Percentiles rank a stretch among this genome's conserved stretches.
Evolutionary conservation across 2,113 vertebrate species (phyloP).

Genomic region (Herpetotheres cachinnans): DNA sequence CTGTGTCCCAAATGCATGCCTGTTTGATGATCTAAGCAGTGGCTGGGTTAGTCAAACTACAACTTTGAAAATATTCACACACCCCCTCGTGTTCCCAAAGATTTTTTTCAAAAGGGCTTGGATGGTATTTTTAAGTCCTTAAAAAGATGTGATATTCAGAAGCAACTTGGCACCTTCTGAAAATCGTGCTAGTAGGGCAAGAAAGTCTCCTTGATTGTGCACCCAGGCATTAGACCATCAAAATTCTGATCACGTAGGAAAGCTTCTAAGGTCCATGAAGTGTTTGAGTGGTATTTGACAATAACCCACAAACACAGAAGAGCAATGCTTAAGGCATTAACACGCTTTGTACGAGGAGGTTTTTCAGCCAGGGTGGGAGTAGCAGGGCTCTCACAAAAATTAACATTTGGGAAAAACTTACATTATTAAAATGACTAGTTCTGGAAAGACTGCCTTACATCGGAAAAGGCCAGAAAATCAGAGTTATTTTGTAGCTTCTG

Average conservation of each 20-base stretch:
- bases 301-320: background rate
- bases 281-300: background rate
- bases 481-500: background rate
- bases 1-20: constrained; percentile 20
- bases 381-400: background rate
- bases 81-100: background rate
- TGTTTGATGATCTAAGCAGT: constrained; percentile 32
- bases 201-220: background rate
- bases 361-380: background rate
- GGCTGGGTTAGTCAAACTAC: background rate
- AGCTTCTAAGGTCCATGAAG: background rate
- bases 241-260: background rate
- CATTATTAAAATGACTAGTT: background rate
- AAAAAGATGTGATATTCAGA: background rate
- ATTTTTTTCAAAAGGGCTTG: background rate
- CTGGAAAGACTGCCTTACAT: background rate
- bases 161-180: background rate
- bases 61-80: background rate
- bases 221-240: background rate
- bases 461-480: background rate
- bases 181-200: background rate
- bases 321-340: background rate
- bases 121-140: background rate
- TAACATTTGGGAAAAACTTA: background rate
- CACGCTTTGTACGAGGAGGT: background rate